A percentile compares a stretch with the other conserved stretches of the same genome.
Conservation (phyloP, 2,113 vertebrate genomes). For the Cairina moschata region DNA sequence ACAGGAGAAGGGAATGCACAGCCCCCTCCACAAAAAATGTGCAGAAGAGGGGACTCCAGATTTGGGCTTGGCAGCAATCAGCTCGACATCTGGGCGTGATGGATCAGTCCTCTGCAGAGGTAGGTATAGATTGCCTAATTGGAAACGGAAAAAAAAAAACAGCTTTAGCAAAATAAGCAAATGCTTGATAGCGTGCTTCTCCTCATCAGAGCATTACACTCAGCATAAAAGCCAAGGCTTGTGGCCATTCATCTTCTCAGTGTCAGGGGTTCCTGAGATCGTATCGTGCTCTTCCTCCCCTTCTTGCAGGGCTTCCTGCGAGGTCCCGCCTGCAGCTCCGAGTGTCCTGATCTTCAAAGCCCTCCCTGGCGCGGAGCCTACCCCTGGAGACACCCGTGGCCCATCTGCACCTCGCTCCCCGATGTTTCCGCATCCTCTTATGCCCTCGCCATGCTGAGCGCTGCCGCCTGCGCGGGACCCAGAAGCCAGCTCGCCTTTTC, state of each 20-base stretch:
- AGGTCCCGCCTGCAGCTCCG: not conserved
- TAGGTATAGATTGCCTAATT: not conserved
- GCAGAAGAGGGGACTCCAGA: not conserved
- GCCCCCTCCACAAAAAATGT: not conserved
- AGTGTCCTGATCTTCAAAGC: not conserved
- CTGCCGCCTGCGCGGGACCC: not conserved
- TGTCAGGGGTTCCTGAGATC: slow-evolving; percentile 33
- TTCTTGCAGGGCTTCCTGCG: slow-evolving; percentile 42
- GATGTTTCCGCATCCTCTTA: not conserved
- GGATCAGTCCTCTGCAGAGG: not conserved
- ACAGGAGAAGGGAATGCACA: not conserved
- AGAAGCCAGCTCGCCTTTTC: not conserved
- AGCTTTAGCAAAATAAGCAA: not conserved
- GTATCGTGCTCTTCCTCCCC: slow-evolving; percentile 1
- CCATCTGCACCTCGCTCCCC: not conserved
- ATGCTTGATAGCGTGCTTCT: not conserved
- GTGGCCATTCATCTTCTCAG: not conserved
- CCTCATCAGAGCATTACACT: not conserved
- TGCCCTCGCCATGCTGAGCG: not conserved
- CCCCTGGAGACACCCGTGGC: not conserved
- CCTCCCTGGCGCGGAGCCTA: not conserved
- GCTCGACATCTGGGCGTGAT: not conserved
- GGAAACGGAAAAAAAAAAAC: not conserved
- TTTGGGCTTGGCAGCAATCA: not conserved
- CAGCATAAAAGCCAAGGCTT: not conserved